Evolutionary conservation across 2,797 vertebrate genomes (phyloP).

Genomic region (Pseudomugil tenellus): DNA sequence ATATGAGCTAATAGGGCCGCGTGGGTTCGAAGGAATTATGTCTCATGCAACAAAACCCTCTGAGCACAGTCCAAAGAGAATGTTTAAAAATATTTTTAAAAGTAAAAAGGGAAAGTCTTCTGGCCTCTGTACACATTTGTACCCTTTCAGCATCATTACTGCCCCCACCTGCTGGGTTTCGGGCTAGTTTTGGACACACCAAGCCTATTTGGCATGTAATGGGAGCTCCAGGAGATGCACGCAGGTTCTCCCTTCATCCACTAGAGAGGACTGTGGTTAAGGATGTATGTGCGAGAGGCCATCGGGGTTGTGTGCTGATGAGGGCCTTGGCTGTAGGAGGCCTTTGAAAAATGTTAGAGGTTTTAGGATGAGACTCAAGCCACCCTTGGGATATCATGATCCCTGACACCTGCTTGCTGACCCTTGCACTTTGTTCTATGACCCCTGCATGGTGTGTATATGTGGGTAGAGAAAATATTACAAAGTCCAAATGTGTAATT

Average conservation of each 20-base stretch:
- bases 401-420: slow-evolving; percentile 68
- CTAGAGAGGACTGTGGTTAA: slow-evolving; percentile 47
- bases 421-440: slow-evolving; percentile 72
- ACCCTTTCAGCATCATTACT: slow-evolving; percentile 67
- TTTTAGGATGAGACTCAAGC: slow-evolving; percentile 71
- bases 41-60: slow-evolving; percentile 56
- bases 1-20: slow-evolving; percentile 44
- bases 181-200: slow-evolving; percentile 53
- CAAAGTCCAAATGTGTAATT: slow-evolving; percentile 50
- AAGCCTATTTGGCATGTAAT: slow-evolving; percentile 48
- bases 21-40: slow-evolving; percentile 67
- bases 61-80: slow-evolving; percentile 30
- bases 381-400: slow-evolving; percentile 72
- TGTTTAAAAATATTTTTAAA: slow-evolving; percentile 51
- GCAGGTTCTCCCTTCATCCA: slow-evolving; percentile 52
- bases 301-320: slow-evolving; percentile 67
- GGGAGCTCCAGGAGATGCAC: slow-evolving; percentile 71
- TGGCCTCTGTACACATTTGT: slow-evolving; percentile 57
- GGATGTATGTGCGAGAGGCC: slow-evolving; percentile 58
- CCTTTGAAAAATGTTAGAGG: slow-evolving; percentile 74
- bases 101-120: slow-evolving; percentile 60
- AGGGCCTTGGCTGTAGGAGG: slow-evolving; percentile 71
- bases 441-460: slow-evolving; percentile 49
- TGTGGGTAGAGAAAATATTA: slow-evolving; percentile 29
- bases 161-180: slow-evolving; percentile 52